A percentile compares a stretch with the other conserved stretches of the same genome.
Conservation (phyloP, 2,888 invertebrate genomes). For the Oegoconia quadripuncta region DNA sequence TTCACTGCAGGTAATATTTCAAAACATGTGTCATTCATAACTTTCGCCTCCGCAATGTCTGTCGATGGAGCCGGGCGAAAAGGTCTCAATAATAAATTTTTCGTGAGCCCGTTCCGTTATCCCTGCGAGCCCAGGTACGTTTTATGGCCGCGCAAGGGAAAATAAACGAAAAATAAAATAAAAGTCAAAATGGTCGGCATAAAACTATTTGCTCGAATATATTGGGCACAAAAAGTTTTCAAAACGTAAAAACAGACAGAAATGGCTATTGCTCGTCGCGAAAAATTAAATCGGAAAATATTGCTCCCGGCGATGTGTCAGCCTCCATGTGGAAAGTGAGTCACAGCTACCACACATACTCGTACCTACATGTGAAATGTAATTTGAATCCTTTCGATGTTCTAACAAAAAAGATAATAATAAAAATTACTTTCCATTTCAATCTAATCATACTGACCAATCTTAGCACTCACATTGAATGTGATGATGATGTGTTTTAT, state of each 20-base stretch:
- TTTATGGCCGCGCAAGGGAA: constrained; percentile 76
- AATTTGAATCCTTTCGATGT: no score
- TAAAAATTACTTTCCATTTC: no score
- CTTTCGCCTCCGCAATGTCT: constrained; percentile 78
- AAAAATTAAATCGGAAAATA: constrained; percentile 31
- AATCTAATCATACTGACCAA: no score
- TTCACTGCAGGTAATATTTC: constrained; percentile 78
- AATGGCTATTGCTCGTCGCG: no score
- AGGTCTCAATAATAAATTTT: constrained; percentile 79
- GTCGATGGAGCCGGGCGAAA: constrained; percentile 76
- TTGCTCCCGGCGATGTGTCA: background rate
- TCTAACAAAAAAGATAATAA: no score
- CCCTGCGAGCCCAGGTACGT: constrained; percentile 75
- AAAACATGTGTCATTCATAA: constrained; percentile 80
- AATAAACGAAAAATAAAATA: constrained; percentile 79
- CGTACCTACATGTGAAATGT: no score
- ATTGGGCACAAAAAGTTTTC: constrained; percentile 53
- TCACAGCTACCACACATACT: no score
- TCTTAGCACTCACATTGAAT: no score
- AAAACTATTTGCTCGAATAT: constrained; percentile 73
- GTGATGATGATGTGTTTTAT: background rate
- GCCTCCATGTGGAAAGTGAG: background rate
- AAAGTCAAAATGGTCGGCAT: constrained; percentile 76
- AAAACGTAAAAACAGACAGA: constrained; percentile 42
- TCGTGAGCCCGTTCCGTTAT: constrained; percentile 74